Conservation (phyloP, 2,888 invertebrate species). For the Tridacna gigas region DNA sequence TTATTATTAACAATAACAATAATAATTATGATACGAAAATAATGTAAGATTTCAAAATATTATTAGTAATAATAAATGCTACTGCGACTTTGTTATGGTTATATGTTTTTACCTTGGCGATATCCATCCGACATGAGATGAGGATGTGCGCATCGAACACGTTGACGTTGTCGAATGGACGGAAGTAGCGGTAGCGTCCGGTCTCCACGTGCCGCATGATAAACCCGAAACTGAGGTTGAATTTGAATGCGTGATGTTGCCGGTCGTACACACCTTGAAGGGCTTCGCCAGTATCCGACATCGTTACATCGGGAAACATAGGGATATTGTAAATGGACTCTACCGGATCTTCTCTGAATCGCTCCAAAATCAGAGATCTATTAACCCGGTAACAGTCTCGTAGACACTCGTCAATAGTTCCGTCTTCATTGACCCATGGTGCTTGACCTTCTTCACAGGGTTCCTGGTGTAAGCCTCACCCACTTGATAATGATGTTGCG, state of each 20-base stretch:
- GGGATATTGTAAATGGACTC: slow-evolving; percentile 42
- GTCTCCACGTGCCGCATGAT: slow-evolving; percentile 38
- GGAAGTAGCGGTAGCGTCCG: slow-evolving; percentile 30
- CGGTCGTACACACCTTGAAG: slow-evolving; percentile 37
- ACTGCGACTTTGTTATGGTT: too few relatives aligned
- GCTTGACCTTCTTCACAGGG: slow-evolving; percentile 24
- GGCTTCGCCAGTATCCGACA: slow-evolving; percentile 27
- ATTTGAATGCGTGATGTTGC: slow-evolving; percentile 24
- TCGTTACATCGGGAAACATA: slow-evolving; percentile 30
- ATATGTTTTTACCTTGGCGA: slow-evolving; percentile 23
- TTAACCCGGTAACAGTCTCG: slow-evolving; percentile 38
- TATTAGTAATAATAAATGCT: too few relatives aligned
- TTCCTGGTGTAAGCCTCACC: slow-evolving; percentile 28
- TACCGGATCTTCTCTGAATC: slow-evolving; percentile 31
- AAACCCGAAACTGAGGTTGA: slow-evolving; percentile 41
- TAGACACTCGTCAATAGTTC: slow-evolving; percentile 24
- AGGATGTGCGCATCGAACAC: slow-evolving; percentile 30
- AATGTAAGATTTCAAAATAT: too few relatives aligned
- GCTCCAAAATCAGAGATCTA: slow-evolving; percentile 36
- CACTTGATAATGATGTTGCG: slow-evolving; percentile 29
- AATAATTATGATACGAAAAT: too few relatives aligned
- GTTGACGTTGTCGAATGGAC: slow-evolving; percentile 29
- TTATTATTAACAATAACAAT: too few relatives aligned
- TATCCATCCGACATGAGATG: slow-evolving; percentile 14
- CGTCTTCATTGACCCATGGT: slow-evolving; percentile 36